These are phyloP conservation scores for Amazona vittata DNA, from an alignment of 2,113 vertebrate species.

Conservation along the genomic window DNA sequence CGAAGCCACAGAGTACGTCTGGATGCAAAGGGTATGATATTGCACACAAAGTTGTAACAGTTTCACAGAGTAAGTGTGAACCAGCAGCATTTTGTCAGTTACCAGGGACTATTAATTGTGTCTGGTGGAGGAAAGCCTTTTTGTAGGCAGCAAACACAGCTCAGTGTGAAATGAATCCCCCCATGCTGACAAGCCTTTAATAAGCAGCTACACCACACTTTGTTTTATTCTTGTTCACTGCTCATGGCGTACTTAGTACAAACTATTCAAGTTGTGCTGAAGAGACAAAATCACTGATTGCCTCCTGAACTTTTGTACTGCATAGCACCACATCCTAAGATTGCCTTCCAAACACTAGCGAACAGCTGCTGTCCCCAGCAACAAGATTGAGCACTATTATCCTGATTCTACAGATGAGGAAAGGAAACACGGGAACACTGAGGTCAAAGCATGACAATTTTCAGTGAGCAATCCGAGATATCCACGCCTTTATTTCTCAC, in stretches of 20 bases:
- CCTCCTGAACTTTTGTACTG: neutral
- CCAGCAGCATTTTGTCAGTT: neutral
- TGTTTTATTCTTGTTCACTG: neutral
- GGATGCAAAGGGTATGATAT: neutral
- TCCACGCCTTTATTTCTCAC: neutral
- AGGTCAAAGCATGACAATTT: neutral
- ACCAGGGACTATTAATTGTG: neutral
- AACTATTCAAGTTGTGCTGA: neutral
- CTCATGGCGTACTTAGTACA: neutral
- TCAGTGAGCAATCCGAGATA: neutral
- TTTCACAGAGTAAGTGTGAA: neutral
- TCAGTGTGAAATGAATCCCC: neutral
- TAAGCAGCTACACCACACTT: neutral
- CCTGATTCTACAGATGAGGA: neutral
- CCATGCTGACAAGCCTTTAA: neutral
- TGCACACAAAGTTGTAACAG: neutral
- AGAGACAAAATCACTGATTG: conserved; percentile 8
- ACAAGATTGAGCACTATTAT: neutral
- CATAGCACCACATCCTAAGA: neutral
- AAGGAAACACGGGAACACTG: neutral
- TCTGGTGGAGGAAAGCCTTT: neutral
- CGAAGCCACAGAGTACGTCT: neutral
- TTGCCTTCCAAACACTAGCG: neutral
- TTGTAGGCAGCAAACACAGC: neutral
- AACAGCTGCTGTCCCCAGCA: neutral